A percentile compares a stretch with the other conserved stretches of the same genome.
Evolutionary conservation across 2,113 vertebrate species (phyloP).

Genomic region (Pyxicephalus adspersus): DNA sequence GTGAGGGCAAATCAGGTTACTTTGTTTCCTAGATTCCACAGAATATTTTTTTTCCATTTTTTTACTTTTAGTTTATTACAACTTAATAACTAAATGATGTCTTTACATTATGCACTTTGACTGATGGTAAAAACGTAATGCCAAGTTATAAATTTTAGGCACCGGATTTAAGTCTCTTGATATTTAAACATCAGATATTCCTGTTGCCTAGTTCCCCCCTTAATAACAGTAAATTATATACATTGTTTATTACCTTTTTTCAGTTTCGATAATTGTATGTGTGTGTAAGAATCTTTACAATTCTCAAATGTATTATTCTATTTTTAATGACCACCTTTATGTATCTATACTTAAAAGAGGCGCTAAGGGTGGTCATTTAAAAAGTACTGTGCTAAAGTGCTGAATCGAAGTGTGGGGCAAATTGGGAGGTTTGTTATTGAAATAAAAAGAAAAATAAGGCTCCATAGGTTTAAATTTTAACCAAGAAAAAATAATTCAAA

Average conservation of each 20-base stretch:
- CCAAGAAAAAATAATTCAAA: conserved; percentile 4
- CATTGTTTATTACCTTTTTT: background rate
- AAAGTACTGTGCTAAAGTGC: conserved; percentile 1
- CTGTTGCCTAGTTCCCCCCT: background rate
- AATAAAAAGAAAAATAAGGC: conserved; percentile 14
- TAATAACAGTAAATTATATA: background rate
- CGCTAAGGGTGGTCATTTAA: background rate
- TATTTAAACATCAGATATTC: conserved; percentile 3
- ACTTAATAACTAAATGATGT: conserved; percentile 42
- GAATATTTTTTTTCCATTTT: background rate
- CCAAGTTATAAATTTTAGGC: conserved; percentile 38
- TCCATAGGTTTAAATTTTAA: conserved; percentile 24
- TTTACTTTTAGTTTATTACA: conserved; percentile 27
- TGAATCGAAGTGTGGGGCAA: background rate
- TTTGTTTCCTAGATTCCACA: conserved; percentile 29
- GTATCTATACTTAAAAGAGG: background rate
- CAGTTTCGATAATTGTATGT: conserved; percentile 15
- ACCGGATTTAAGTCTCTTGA: conserved; percentile 28
- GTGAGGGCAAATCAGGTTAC: conserved; percentile 47
- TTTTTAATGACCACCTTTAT: background rate
- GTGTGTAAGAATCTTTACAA: background rate
- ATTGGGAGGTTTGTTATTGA: conserved; percentile 23
- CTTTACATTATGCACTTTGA: conserved; percentile 47
- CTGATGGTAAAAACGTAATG: conserved; percentile 35
- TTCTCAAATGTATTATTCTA: conserved; percentile 3